phyloP scores from a whole-genome alignment of 2,797 vertebrate species.

The Fundulus diaphanus region DNA sequence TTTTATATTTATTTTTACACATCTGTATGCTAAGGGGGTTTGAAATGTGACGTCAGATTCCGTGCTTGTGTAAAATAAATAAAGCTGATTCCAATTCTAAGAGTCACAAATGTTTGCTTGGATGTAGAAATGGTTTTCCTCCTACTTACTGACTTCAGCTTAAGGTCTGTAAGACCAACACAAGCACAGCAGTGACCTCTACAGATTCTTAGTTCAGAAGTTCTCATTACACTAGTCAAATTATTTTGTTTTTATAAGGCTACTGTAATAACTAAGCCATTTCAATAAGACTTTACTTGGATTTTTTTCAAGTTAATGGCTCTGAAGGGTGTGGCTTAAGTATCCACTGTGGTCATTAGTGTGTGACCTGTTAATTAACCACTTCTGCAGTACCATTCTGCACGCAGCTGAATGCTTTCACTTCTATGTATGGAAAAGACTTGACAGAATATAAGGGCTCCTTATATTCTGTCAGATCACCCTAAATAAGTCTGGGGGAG shows the following conservation, averaged over 20 bases:
- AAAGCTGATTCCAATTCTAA: no score
- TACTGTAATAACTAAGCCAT: conserved; percentile 1
- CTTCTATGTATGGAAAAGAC: conserved; percentile 43
- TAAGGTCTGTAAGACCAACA: neutral
- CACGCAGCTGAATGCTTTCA: conserved; percentile 45
- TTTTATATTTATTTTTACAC: no score
- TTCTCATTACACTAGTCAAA: neutral
- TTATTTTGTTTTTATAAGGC: neutral
- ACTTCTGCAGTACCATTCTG: conserved; percentile 36
- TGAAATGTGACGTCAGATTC: no score
- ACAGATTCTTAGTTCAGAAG: neutral
- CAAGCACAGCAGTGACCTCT: neutral
- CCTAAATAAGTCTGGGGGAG: conserved; percentile 61
- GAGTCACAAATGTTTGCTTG: conserved; percentile 28
- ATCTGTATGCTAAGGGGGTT: no score
- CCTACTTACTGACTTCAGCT: conserved; percentile 15
- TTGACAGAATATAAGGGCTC: conserved; percentile 50
- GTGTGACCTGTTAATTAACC: conserved; percentile 64
- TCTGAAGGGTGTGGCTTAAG: conserved; percentile 34
- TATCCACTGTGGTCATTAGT: conserved; percentile 41
- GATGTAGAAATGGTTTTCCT: conserved; percentile 16
- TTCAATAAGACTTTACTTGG: conserved; percentile 25
- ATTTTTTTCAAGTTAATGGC: conserved; percentile 19
- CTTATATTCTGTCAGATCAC: conserved; percentile 46
- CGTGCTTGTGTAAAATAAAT: no score